Conservation (phyloP, 1,140 invertebrate species). For the Drosophila triauraria region DNA sequence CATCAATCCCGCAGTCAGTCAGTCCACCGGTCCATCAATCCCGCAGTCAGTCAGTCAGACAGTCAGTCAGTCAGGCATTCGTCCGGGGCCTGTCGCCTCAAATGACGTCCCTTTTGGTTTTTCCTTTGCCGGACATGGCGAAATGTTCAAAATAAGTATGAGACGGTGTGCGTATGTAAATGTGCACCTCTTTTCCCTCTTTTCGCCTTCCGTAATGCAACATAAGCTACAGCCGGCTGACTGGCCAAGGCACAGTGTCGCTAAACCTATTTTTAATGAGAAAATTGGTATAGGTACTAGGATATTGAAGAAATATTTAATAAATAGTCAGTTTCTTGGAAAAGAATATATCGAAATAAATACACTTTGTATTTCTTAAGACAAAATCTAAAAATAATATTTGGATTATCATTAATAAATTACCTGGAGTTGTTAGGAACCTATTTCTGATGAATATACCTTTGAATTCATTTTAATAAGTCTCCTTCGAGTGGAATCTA, state of each 20-base stretch:
- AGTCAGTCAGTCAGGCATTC: constrained; percentile 32
- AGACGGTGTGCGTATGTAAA: constrained; percentile 68
- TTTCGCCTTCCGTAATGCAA: constrained; percentile 25
- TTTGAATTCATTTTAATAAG: too few relatives aligned
- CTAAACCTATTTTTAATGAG: not conserved
- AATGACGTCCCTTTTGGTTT: constrained; percentile 60
- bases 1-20: constrained; percentile 44
- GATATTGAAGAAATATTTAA: too few relatives aligned
- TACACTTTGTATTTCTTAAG: too few relatives aligned
- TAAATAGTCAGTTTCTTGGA: too few relatives aligned
- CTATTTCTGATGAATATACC: too few relatives aligned
- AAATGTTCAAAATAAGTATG: constrained; percentile 82
- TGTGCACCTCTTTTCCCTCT: constrained; percentile 45
- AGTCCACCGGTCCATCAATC: constrained; percentile 42
- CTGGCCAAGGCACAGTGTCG: constrained; percentile 53
- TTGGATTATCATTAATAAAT: too few relatives aligned
- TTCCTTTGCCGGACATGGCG: constrained; percentile 57
- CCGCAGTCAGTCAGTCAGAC: constrained; percentile 26
- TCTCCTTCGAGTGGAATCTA: too few relatives aligned
- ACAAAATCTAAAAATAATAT: too few relatives aligned
- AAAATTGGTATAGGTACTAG: too few relatives aligned
- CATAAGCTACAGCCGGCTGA: constrained; percentile 38
- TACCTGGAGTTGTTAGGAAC: too few relatives aligned
- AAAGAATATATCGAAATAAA: too few relatives aligned
- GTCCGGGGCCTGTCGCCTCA: constrained; percentile 62